Percentiles rank a stretch among this genome's conserved stretches.
phyloP scores from a whole-genome alignment of 2,888 invertebrate genomes.

The Trichogramma evanescens region DNA sequence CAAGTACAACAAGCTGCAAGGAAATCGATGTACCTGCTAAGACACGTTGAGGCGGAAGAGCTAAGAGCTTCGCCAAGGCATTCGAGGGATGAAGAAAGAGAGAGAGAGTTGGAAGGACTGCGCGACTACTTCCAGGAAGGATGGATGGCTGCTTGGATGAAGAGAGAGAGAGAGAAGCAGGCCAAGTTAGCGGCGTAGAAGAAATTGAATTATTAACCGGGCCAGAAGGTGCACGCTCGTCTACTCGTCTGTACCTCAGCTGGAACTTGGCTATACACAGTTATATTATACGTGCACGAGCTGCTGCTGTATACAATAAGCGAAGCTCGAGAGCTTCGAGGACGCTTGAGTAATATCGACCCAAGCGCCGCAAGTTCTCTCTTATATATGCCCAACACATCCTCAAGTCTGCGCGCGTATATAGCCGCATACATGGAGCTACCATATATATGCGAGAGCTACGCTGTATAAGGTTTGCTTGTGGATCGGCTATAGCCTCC shows the following conservation, averaged over 20 bases:
- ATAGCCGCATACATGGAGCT: too few relatives aligned
- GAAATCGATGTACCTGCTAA: constrained; percentile 46
- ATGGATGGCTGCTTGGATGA: neutral
- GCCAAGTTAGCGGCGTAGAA: constrained; percentile 36
- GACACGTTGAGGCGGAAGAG: constrained; percentile 28
- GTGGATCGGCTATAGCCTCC: too few relatives aligned
- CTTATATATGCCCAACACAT: too few relatives aligned
- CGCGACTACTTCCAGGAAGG: neutral
- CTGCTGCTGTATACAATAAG: neutral
- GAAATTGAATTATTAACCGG: constrained; percentile 47
- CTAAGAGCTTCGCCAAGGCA: neutral
- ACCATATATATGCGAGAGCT: too few relatives aligned
- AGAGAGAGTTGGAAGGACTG: neutral
- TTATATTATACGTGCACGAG: neutral
- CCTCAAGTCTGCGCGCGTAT: too few relatives aligned
- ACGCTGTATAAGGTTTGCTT: too few relatives aligned
- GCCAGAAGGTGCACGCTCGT: constrained; percentile 40
- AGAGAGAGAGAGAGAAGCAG: constrained; percentile 22
- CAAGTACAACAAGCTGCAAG: constrained; percentile 19
- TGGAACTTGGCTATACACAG: neutral
- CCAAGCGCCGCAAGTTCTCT: too few relatives aligned
- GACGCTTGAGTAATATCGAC: too few relatives aligned
- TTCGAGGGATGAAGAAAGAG: neutral
- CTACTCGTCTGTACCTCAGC: neutral
- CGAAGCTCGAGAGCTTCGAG: too few relatives aligned